Evolutionary conservation across 2,113 vertebrate genomes (phyloP).

Genomic region (Amia ocellicauda): DNA sequence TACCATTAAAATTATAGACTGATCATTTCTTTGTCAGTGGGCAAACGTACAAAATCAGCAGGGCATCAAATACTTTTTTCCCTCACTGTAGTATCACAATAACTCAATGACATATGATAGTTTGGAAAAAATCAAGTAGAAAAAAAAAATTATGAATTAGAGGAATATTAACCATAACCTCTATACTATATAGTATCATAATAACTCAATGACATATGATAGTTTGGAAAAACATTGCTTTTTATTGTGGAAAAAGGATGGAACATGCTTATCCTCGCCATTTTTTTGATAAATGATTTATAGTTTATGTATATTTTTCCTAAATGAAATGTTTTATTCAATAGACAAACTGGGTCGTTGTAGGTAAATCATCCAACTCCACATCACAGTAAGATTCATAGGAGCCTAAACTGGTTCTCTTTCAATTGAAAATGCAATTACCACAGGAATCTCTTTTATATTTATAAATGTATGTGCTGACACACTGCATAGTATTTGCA

Average conservation of each 20-base stretch:
- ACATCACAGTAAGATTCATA: slow-evolving; percentile 30
- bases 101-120: no score
- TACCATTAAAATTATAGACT: no score
- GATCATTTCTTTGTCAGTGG: no score
- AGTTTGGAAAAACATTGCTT: slow-evolving; percentile 12
- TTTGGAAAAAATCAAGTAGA: no score
- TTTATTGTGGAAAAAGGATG: slow-evolving; percentile 16
- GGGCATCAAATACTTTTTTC: no score
- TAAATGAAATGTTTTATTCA: slow-evolving; percentile 60
- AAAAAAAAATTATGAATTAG: no score
- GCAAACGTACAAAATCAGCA: no score
- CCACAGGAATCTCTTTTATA: neutral
- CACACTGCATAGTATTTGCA: no score
- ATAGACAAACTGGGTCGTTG: slow-evolving; percentile 40
- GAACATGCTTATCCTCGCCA: neutral
- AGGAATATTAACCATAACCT: no score
- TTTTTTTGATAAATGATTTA: slow-evolving; percentile 37
- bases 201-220: slow-evolving; percentile 17
- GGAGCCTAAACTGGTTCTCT: slow-evolving; percentile 19
- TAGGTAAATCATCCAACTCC: slow-evolving; percentile 27
- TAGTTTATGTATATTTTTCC: slow-evolving; percentile 36
- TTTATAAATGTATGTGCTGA: neutral
- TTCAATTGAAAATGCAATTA: slow-evolving; percentile 12
- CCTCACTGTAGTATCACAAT: no score
- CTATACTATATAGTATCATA: no score